Conservation (phyloP, 2,888 invertebrate species). For the Endomychus coccineus region DNA sequence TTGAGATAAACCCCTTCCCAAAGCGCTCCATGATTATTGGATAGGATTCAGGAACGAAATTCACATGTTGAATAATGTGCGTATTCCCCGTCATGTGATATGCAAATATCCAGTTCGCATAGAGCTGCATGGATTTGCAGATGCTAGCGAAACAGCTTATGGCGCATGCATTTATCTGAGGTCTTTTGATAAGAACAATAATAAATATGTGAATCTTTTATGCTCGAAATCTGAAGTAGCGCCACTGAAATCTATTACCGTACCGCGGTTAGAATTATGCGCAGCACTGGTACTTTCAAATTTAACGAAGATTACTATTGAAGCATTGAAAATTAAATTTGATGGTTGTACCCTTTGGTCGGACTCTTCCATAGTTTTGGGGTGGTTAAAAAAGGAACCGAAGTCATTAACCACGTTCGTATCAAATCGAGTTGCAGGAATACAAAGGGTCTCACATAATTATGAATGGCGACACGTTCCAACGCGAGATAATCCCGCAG, state of each 20-base stretch:
- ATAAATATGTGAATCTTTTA: conserved; percentile 10
- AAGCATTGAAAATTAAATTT: neutral
- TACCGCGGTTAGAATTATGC: conserved; percentile 22
- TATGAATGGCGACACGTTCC: conserved; percentile 13
- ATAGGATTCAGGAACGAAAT: conserved; percentile 11
- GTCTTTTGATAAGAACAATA: conserved; percentile 11
- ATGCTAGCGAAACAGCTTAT: conserved; percentile 21
- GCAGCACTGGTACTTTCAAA: conserved; percentile 16
- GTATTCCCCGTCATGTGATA: conserved; percentile 16
- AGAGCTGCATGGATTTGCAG: conserved; percentile 27
- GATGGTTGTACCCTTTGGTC: conserved; percentile 14
- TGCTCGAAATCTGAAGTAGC: conserved; percentile 23
- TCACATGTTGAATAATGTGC: conserved; percentile 9
- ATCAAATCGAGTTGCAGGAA: conserved; percentile 12
- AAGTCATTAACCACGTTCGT: conserved; percentile 13
- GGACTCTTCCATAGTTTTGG: conserved; percentile 12
- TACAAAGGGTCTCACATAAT: conserved; percentile 7
- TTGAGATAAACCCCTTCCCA: conserved; percentile 23
- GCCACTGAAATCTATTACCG: conserved; percentile 19
- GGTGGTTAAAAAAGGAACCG: conserved; percentile 13
- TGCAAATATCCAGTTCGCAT: conserved; percentile 1
- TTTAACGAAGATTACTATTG: conserved; percentile 2
- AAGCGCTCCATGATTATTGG: conserved; percentile 15
- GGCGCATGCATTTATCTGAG: conserved; percentile 21
- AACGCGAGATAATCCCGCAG: conserved; percentile 14